Evolutionary conservation across 2,113 vertebrate genomes (phyloP).

Genomic region (Phoxinus phoxinus): DNA sequence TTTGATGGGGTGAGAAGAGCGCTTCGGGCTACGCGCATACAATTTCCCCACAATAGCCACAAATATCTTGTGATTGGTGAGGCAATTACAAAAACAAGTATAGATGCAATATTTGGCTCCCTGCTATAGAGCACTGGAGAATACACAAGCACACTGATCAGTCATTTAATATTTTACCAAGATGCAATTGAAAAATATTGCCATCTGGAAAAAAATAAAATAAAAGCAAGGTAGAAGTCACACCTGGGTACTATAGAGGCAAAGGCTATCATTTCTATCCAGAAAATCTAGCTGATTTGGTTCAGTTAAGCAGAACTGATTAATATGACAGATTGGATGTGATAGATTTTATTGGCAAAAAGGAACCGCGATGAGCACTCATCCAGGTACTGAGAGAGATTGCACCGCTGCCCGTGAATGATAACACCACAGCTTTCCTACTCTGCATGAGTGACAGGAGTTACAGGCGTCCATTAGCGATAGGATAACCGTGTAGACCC

Average conservation of each 20-base stretch:
- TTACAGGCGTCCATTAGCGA: constrained; percentile 60
- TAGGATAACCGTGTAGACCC: constrained; percentile 55
- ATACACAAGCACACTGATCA: constrained; percentile 1
- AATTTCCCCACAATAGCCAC: constrained; percentile 51
- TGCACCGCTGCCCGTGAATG: constrained; percentile 54
- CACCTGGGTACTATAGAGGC: constrained; percentile 70
- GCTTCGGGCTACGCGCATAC: constrained; percentile 50
- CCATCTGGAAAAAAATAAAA: constrained; percentile 37
- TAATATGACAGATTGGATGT: constrained; percentile 77
- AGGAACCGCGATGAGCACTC: constrained; percentile 56
- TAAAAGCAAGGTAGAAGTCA: constrained; percentile 60
- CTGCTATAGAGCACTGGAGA: constrained; percentile 1
- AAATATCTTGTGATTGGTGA: constrained; percentile 50
- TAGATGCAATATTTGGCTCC: background rate
- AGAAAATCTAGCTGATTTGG: constrained; percentile 68
- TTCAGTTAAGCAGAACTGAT: constrained; percentile 78
- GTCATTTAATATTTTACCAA: constrained; percentile 35
- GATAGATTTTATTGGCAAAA: constrained; percentile 68
- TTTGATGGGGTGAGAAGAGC: constrained; percentile 47
- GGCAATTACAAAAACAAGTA: constrained; percentile 51
- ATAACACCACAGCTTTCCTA: constrained; percentile 45
- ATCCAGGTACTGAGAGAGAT: constrained; percentile 53
- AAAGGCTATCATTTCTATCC: constrained; percentile 72
- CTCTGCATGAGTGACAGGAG: constrained; percentile 54
- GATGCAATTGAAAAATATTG: constrained; percentile 46